Base-by-base conservation (phyloP, 2,888 invertebrate species). In the Incurvaria masculella region DNA sequence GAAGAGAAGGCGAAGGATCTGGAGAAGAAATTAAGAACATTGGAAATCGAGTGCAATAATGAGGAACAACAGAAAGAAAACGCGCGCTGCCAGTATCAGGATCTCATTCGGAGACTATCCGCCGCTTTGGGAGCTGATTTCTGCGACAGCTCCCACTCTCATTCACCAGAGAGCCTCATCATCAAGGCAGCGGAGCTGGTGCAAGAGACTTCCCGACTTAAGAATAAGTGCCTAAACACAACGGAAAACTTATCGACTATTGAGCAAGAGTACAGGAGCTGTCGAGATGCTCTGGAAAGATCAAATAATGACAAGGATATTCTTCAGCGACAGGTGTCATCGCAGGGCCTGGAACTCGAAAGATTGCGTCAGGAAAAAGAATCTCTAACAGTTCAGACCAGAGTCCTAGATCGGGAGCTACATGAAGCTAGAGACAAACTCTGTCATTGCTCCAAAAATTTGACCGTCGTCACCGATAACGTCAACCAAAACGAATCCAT, bases 1-100 rank as follows among this genome's bases (percentile, higher is more conserved):
- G 91, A 90, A 61, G 91, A 92, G 45, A 86, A 87, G 62, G 81
- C 84, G 40, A 88, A 89, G 57, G 91, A 92, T 55, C 69, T 89
- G 46, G 86, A 90, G 58, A 85, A 86, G 59, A 89, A 88, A 63
- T 72, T 89, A 42, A 81, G 89, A 42, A 82, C 84, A 51, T 69
- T 91, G 38, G 91, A 92, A 65, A 64, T 87, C 45, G 88, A 86
- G 53, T 81, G 89, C 49, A 81, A 83, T 51, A 82, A 82, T 52
- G 90, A 91, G 63, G 88, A 89, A 59, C 84, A 87, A 53, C 84
- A 87, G 60, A 89, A 89, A 61, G 89, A 90, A 56, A 83, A 86
- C 48, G 83, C 86, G 0, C 79, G 85, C 54, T 69, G 81, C 61
- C 80, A 85, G 53, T 79, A 86, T 51, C 84, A 88, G 52, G 91